Base-by-base conservation (phyloP, 92 coral and sea anemone genomes). In the Phenganax marumi region DNA sequence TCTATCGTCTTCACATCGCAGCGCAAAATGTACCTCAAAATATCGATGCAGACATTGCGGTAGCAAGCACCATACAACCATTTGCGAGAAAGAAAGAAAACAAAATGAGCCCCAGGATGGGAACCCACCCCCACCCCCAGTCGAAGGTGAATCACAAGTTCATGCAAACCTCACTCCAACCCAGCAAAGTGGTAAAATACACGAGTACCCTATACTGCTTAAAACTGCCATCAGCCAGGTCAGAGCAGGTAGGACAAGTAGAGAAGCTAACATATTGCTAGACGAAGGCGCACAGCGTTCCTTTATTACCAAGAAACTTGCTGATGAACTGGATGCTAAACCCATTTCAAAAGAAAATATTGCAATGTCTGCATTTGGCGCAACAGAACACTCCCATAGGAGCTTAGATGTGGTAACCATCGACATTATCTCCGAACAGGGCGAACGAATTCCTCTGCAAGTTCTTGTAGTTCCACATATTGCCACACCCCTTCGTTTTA, bases 271-370 rank as follows among this genome's bases (percentile, higher is more conserved):
- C 50, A 83, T 83, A 58, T 79, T 87, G 62, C 54, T 86, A 33
- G 87, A 86, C 62, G 89, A 86, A 65, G 87, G 71, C 19, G 81
- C 87, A 48, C 87, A 86, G 53, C 87, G 73, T 25, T 86, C 90
- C 33, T 87, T 87, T 43, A 76, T 87, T 70, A 87, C 90, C 43
- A 75, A 39, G 60, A 58, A 81, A 70, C 77, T 88, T 24, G 91
- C 89, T 33, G 72, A 76, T 26, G 74, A 88, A 76, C 73, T 88
- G 9, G 89, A 54, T 5, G 80, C 81, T 33, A 69, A 52, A 64
- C 68, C 72, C 49, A 2, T 39, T 21, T 26, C 18, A 19, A 73
- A 49, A n/a, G 90, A 84, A 51, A 24, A 7, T 43, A 84, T 84
- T 39, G 54, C 70, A 23, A 65, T 78, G 57, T 83, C 88, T 57